A percentile compares a stretch with the other conserved stretches of the same genome.
phyloP scores from a whole-genome alignment of 2,797 vertebrate species.

The Scolopax bukidnonensis region DNA sequence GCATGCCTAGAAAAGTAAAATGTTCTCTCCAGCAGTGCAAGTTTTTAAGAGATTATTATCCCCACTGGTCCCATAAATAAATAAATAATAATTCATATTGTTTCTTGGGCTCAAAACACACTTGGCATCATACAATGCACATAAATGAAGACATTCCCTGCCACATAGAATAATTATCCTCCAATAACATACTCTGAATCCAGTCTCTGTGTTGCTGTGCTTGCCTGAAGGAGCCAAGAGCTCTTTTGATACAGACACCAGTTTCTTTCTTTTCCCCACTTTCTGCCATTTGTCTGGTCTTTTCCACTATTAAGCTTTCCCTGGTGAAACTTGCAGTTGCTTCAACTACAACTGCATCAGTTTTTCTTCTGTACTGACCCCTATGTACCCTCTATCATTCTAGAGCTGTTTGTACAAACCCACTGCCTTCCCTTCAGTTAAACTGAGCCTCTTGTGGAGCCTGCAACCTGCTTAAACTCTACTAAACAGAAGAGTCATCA shows the following conservation, averaged over 20 bases:
- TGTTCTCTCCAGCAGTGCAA: not conserved
- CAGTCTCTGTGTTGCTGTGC: not conserved
- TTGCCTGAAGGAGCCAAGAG: not conserved
- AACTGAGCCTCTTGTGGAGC: not conserved
- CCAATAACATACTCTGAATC: not conserved
- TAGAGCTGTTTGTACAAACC: not conserved
- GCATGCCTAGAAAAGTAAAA: not conserved
- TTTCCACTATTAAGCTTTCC: not conserved
- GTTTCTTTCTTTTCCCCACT: not conserved
- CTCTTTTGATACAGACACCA: not conserved
- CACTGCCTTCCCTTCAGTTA: not conserved
- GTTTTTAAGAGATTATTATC: slow-evolving; percentile 6
- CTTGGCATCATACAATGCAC: not conserved
- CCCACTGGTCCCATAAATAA: not conserved
- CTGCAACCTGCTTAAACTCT: not conserved
- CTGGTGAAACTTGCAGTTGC: not conserved
- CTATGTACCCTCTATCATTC: not conserved
- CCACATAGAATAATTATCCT: not conserved
- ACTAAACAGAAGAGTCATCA: not conserved
- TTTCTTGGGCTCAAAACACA: not conserved
- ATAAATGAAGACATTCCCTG: not conserved
- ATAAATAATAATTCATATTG: not conserved
- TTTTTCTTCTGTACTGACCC: not conserved
- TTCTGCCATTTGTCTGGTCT: not conserved
- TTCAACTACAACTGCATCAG: not conserved